These are phyloP conservation scores for Leptothorax acervorum DNA, from an alignment of 2,888 invertebrate genomes.

Conservation along the genomic window DNA sequence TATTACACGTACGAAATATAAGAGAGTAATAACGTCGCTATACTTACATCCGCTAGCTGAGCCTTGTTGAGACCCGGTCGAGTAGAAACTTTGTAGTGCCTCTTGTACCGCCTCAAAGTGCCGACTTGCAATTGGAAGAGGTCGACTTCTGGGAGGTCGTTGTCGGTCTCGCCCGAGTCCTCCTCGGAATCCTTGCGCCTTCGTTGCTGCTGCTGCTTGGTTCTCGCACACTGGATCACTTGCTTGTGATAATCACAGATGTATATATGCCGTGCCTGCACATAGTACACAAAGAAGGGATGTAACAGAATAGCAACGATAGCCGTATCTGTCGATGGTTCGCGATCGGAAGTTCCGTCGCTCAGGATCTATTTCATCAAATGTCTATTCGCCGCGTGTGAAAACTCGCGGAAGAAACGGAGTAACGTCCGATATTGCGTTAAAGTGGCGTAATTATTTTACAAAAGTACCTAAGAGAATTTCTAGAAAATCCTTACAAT, in stretches of 20 bases:
- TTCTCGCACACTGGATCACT: constrained; percentile 97
- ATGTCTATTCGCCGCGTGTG: not conserved
- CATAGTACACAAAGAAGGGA: constrained; percentile 9
- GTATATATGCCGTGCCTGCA: constrained; percentile 96
- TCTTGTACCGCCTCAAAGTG: constrained; percentile 96
- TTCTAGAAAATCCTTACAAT: not conserved
- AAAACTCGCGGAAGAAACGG: not conserved
- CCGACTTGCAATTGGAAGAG: constrained; percentile 97
- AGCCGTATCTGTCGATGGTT: not conserved
- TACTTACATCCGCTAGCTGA: constrained; percentile 96
- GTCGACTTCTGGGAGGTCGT: constrained; percentile 96
- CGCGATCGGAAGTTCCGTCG: not conserved
- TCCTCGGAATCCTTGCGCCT: constrained; percentile 97
- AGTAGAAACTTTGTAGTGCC: constrained; percentile 96
- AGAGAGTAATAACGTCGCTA: not conserved
- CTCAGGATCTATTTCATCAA: not conserved
- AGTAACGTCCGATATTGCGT: not conserved
- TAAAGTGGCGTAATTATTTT: not conserved
- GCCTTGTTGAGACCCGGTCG: constrained; percentile 97
- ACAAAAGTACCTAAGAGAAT: not conserved
- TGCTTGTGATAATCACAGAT: constrained; percentile 99
- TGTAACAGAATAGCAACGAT: constrained; percentile 1
- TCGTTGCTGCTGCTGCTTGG: constrained; percentile 89
- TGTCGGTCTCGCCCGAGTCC: constrained; percentile 97
- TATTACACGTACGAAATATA: not conserved